Evolutionary conservation across 1,140 invertebrate species (phyloP), one percentile per base, ranked within the genome.

Genomic region (Phthorimaea operculella): DNA sequence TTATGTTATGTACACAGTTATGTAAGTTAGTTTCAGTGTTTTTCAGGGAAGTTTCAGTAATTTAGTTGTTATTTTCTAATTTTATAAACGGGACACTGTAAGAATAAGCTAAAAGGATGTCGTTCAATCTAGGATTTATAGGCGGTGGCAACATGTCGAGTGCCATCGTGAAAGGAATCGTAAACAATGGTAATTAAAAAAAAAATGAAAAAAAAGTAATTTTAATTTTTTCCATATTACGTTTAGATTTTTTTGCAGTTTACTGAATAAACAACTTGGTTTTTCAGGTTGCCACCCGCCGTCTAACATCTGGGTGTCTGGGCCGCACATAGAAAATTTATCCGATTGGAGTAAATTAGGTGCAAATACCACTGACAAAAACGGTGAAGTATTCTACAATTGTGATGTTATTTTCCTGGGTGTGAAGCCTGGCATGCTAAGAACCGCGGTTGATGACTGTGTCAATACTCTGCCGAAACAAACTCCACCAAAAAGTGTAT

Each of bases 81-180:
- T 28, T 28, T 6, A 28, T 28, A 6, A 28, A 28, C 21, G 6
- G 6, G 21, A 28, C 2, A 2, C 21, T 28, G 21, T 28, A 28
- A 6, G 42, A n/a, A 15, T 12, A 54, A 16, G 21, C 6, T 28
- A 28, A 6, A 28, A 28, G 21, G 10, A 52, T 52, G 51, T 17
- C 34, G 34, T 67, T 62, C 33, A 78, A 72, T 60, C 81, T 98
- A 62, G 96, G 96, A 57, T 98, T 98, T 86, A 92, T 98, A 71
- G 96, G 96, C 10, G 94, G 94, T 59, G 96, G 96, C 53, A 95
- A 96, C 84, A 98, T 98, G 94, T 95, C 96, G 12, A 92, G 92
- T 76, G 95, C 96, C 10, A 93, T 98, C 68, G 91, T 90, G 16
- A 88, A 91, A 70, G 93, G 94, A 39, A 89, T 98, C 34, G 76